Evolutionary conservation across 1,140 invertebrate genomes (phyloP).

Genomic region (Achatina immaculata): DNA sequence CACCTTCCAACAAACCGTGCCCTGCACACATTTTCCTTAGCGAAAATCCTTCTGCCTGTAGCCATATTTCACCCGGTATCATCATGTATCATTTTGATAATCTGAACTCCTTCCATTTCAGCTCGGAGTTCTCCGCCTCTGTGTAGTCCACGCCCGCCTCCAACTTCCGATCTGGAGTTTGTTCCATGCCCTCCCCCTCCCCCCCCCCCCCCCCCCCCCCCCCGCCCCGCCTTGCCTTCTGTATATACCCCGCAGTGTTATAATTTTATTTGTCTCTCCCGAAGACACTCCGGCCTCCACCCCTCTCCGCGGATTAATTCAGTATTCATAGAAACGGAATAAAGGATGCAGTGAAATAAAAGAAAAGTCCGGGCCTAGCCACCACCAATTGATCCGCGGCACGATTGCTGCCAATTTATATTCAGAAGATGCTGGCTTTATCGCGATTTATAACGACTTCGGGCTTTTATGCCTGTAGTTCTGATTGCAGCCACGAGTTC

Average conservation of each 20-base stretch:
- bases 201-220: no score
- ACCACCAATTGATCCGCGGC: neutral
- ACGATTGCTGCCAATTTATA: conserved; percentile 26
- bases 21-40: no score
- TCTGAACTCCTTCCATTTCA: no score
- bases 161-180: neutral
- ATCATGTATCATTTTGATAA: no score
- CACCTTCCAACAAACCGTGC: no score
- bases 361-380: neutral
- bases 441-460: conserved; percentile 24
- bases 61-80: no score
- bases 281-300: neutral
- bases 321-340: conserved; percentile 16
- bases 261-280: neutral
- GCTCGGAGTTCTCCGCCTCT: neutral
- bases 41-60: no score
- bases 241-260: neutral
- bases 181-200: neutral
- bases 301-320: conserved; percentile 2
- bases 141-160: neutral
- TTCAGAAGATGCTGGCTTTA: conserved; percentile 17
- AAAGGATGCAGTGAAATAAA: neutral
- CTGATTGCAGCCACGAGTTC: conserved; percentile 6
- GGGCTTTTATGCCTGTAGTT: conserved; percentile 7
- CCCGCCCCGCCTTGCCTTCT: neutral